These are phyloP conservation scores for Pseudochirops cupreus DNA, from an alignment of 2,797 vertebrate genomes.

Conservation along the genomic window DNA sequence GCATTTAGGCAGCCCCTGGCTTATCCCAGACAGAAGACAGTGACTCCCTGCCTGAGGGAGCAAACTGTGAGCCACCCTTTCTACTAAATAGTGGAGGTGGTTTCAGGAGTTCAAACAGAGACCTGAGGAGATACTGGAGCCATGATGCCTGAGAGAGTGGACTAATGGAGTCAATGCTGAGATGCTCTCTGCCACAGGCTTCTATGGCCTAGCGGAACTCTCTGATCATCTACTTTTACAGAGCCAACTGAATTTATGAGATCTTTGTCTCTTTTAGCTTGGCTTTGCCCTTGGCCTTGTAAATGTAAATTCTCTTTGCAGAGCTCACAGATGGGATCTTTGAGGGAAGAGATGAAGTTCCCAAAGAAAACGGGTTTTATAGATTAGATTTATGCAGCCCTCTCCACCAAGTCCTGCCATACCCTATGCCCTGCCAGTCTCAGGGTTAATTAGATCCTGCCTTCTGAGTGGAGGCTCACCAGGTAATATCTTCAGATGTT, in stretches of 20 bases:
- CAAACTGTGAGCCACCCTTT: background rate
- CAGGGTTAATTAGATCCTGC: background rate
- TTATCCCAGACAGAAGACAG: background rate
- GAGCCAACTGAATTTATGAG: background rate
- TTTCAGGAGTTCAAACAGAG: background rate
- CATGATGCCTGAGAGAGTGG: too few species aligned
- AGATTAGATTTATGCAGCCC: background rate
- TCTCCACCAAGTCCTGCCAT: background rate
- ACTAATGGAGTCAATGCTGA: background rate
- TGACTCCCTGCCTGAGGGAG: too few species aligned
- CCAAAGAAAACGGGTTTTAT: background rate
- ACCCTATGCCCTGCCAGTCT: background rate
- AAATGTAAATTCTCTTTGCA: background rate
- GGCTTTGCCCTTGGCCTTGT: background rate
- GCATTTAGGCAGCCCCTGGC: background rate
- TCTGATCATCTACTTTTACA: background rate
- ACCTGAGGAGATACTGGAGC: too few species aligned
- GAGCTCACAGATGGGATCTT: background rate
- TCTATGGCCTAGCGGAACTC: background rate
- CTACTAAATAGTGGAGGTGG: background rate
- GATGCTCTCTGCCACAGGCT: background rate
- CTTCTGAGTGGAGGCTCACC: background rate
- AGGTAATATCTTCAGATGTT: background rate
- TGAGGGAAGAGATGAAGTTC: background rate
- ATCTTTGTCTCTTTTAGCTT: background rate